A percentile compares a stretch with the other conserved stretches of the same genome.
Evolutionary conservation across 2,888 invertebrate genomes (phyloP).

Genomic region (Oscheius sp.): DNA sequence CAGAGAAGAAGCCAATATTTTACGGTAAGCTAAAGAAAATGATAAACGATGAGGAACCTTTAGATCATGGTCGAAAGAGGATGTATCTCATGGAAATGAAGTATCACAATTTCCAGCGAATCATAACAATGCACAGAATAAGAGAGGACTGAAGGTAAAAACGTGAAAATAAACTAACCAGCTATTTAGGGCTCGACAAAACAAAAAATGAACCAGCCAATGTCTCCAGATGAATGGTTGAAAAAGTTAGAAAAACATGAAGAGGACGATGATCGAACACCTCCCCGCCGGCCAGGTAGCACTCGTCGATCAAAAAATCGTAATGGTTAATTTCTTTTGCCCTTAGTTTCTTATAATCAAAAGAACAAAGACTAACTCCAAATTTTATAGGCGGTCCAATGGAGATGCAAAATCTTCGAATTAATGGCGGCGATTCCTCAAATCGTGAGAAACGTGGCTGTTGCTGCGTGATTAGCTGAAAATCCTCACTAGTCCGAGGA

Average conservation of each 20-base stretch:
- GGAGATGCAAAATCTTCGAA: conserved; percentile 44
- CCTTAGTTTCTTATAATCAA: conserved; percentile 4
- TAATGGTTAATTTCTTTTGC: not conserved
- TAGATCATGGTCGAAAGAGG: conserved; percentile 54
- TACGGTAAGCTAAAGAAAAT: conserved; percentile 30
- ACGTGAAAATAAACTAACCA: not conserved
- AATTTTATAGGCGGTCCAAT: conserved; percentile 36
- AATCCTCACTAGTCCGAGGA: not conserved
- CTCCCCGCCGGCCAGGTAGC: conserved; percentile 45
- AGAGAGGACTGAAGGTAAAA: conserved; percentile 43
- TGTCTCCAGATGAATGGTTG: conserved; percentile 69
- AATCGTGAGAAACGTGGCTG: conserved; percentile 48
- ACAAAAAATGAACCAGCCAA: conserved; percentile 62
- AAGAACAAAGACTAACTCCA: not conserved
- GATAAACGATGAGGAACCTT: not conserved
- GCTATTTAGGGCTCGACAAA: conserved; percentile 14
- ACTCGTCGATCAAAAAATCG: conserved; percentile 48
- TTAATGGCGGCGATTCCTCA: conserved; percentile 32
- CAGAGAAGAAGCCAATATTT: conserved; percentile 64
- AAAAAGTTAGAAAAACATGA: conserved; percentile 62
- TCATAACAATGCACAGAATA: conserved; percentile 43
- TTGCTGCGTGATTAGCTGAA: conserved; percentile 56
- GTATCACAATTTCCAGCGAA: conserved; percentile 28
- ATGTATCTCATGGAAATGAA: conserved; percentile 39
- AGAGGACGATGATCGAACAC: conserved; percentile 52